Percentiles rank a stretch among this genome's conserved stretches.
Evolutionary conservation across 2,888 invertebrate genomes (phyloP).

Genomic region (Liodrosophila aerea): DNA sequence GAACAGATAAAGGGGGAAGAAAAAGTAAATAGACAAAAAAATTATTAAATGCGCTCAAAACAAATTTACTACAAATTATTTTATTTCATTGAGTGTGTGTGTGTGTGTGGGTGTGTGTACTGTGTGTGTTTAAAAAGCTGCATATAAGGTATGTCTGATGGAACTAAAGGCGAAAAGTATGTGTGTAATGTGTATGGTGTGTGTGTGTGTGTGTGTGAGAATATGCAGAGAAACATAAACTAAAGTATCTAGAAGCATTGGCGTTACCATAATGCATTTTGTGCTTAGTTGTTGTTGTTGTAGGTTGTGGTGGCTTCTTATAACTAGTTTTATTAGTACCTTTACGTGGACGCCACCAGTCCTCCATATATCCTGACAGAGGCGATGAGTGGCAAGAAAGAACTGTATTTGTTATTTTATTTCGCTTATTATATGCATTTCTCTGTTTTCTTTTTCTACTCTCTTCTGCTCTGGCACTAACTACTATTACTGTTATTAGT

Average conservation of each 20-base stretch:
- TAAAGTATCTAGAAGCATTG: background rate
- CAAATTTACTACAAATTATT: conserved; percentile 12
- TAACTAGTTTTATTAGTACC: conserved; percentile 87
- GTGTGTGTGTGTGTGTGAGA: no score
- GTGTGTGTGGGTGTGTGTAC: no score
- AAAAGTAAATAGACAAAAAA: conserved; percentile 77
- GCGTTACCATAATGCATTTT: conserved; percentile 42
- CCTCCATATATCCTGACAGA: conserved; percentile 98
- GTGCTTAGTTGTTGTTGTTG: conserved; percentile 10
- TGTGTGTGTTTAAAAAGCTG: no score
- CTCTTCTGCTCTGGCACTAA: background rate
- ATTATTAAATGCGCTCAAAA: conserved; percentile 71
- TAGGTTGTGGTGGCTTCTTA: conserved; percentile 42
- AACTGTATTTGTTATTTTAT: conserved; percentile 84
- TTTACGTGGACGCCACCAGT: conserved; percentile 98
- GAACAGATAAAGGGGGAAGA: conserved; percentile 70
- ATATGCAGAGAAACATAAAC: background rate
- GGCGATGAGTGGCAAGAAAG: conserved; percentile 91
- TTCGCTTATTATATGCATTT: conserved; percentile 72
- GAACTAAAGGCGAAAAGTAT: no score
- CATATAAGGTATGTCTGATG: no score
- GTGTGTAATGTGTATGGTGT: no score
- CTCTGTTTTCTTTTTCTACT: background rate
- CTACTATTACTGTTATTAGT: conserved; percentile 1
- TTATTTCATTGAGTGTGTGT: background rate